These are phyloP conservation scores for Oryzias sinensis DNA, from an alignment of 2,797 vertebrate species.

Conservation along the genomic window DNA sequence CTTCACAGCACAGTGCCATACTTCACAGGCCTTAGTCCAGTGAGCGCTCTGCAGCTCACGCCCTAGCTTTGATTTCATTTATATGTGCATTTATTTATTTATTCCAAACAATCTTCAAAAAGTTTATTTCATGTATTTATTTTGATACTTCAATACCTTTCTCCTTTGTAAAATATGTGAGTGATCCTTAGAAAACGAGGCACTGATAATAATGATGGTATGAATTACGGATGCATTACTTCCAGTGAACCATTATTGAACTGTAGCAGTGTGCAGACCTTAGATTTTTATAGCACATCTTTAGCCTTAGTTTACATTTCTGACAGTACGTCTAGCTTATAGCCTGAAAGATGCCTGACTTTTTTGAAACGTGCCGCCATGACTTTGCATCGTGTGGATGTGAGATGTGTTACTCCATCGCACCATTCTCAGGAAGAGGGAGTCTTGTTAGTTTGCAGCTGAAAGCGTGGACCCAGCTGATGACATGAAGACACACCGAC, in stretches of 20 bases:
- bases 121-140: constrained; percentile 11
- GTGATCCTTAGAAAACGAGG: background rate
- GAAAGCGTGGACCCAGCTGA: too few relatives aligned
- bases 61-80: background rate
- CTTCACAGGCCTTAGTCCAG: constrained; percentile 20
- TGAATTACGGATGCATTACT: background rate
- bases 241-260: background rate
- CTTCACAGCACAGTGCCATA: constrained; percentile 28
- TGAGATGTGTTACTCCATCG: too few relatives aligned
- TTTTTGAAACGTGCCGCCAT: too few relatives aligned
- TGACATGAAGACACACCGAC: too few relatives aligned
- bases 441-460: too few relatives aligned
- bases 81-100: constrained; percentile 43
- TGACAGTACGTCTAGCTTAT: background rate
- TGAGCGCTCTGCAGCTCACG: constrained; percentile 15
- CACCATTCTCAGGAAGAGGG: too few relatives aligned
- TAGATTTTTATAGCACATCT: background rate
- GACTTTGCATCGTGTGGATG: too few relatives aligned
- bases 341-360: background rate
- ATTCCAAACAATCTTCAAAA: constrained; percentile 15
- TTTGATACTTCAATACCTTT: constrained; percentile 7
- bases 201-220: background rate
- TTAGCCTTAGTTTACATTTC: background rate
- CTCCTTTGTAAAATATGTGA: background rate
- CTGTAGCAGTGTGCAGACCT: too few relatives aligned